Evolutionary conservation across 2,888 invertebrate genomes (phyloP).

Genomic region (Latheticus oryzae): DNA sequence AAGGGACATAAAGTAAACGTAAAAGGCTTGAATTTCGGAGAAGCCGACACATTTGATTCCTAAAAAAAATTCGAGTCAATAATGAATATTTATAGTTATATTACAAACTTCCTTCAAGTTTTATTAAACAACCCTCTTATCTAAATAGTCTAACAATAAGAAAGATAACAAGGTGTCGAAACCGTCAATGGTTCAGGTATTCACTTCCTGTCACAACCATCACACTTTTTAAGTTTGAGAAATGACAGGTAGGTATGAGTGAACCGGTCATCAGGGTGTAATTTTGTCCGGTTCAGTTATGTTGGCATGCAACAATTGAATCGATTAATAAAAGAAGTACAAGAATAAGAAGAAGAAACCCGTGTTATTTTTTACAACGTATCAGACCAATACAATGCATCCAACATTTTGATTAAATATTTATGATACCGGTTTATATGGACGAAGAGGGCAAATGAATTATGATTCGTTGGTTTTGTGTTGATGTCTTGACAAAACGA

Average conservation of each 20-base stretch:
- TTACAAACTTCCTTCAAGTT: too few species aligned
- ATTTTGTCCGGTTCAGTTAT: slow-evolving; percentile 4
- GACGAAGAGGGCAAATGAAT: slow-evolving; percentile 49
- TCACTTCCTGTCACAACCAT: slow-evolving; percentile 22
- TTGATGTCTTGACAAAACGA: slow-evolving; percentile 56
- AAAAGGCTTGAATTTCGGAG: slow-evolving; percentile 35
- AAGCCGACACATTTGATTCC: slow-evolving; percentile 11
- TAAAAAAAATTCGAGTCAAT: too few species aligned
- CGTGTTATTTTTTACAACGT: slow-evolving; percentile 26
- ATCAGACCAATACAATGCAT: slow-evolving; percentile 39
- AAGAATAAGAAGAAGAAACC: slow-evolving; percentile 23
- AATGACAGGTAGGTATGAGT: slow-evolving; percentile 9
- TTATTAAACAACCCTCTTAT: too few species aligned
- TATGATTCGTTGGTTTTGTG: slow-evolving; percentile 55
- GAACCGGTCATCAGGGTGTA: background rate
- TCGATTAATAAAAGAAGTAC: slow-evolving; percentile 30
- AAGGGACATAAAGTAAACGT: slow-evolving; percentile 34
- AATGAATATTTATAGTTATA: too few species aligned
- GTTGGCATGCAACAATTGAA: slow-evolving; percentile 12
- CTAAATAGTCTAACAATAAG: too few species aligned
- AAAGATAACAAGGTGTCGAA: slow-evolving; percentile 25
- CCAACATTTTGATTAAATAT: slow-evolving; percentile 54
- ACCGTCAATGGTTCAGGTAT: slow-evolving; percentile 10
- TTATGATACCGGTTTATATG: slow-evolving; percentile 55
- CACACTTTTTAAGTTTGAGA: slow-evolving; percentile 10